Evolutionary conservation across 1,140 invertebrate species (phyloP), one percentile per base, ranked within the genome.

Genomic region (Heliconius himera): DNA sequence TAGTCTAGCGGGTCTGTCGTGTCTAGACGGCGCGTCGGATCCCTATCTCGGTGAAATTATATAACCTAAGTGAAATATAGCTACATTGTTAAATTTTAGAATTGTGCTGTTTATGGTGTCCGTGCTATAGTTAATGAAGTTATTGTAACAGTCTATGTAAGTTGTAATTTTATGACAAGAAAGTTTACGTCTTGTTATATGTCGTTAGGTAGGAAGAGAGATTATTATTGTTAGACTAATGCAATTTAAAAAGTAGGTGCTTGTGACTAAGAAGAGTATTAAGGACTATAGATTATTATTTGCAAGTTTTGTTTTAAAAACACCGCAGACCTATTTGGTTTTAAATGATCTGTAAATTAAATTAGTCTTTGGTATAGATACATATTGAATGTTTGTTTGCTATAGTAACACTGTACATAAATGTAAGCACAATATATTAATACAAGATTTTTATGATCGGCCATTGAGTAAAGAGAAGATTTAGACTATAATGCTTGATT

Each of bases 11-110:
- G 81, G 83, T 77, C 80, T 79, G 90, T 93, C 89, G 90, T 83
- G 92, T 94, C 92, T 94, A 93, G 92, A 94, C 92, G 90, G 90
- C 84, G 87, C 87, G 87, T 86, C 85, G 89, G 88, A 87, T 88
- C 85, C 81, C 89, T 89, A 91, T 91, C 85, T 81, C 82, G 82
- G 89, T 87, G 88, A 92, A 93, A 93, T 93, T 92, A 92, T 92
- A 88, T 91, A 88, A 89, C 87, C 81, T 85, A 84, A 84, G 86
- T 81, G 88, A 81, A 81, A 81, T 81, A 80, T 80, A 79, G 78
- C 73, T 75, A 79, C 38, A 76, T 76, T 76, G 74, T 76, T 26
- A 76, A 46, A 41, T 70, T 76, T 66, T 33, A 49, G 74, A 76
- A 66, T 29, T 66, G 60, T 66, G 22, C 60, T 26, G 54, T 60